Base-by-base conservation (phyloP, 2,888 invertebrate species). In the Ophonus ardosiacus region DNA sequence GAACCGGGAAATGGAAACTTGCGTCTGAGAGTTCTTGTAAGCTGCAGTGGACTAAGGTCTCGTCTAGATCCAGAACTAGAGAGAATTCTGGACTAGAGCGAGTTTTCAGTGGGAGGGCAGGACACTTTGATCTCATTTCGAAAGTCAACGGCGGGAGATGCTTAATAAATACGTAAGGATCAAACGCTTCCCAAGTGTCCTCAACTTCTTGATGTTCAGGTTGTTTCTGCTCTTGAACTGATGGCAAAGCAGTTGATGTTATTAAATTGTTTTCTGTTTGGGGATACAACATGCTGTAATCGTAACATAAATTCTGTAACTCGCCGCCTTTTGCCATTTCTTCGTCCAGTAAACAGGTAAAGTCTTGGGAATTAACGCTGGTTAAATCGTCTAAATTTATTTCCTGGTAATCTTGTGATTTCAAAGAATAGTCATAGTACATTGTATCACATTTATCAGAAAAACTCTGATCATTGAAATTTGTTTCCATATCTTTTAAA, bases 41-140 rank as follows among this genome's bases (percentile, higher is more conserved):
- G 88, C 98, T 98, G 91, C 98, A 98, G 90, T 98, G 98, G 1
- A 98, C 98, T 88, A 99, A 92, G 0, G 98, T 99, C 92, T 99
- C 98, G 91, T 99, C 98, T 86, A 95, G 89, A 88, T 95, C 95
- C 71, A 93, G 87, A 15, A 93, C 91, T 91, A 98, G 92, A 91
- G 98, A 98, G 88, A 98, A 98, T 90, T 98, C 97, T 0, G 98
- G 98, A 88, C 97, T 97, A 89, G 97, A 97, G 78, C 98, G 92
- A 0, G 98, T 98, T 90, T 97, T 97, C 61, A 98, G 92, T 0
- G 98, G 98, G 85, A 98, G 92, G 0, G 98, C 98, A 1, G 97
- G 97, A 88, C 95, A 92, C 87, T 94, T 92, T 0, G 94, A 93
- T 87, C 94, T 91, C 94, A 96, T 95, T 87, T 96, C 96, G 68